Percentiles rank a stretch among this genome's conserved stretches.
phyloP scores from a whole-genome alignment of 2,797 vertebrate genomes.

The Sphaeramia orbicularis region DNA sequence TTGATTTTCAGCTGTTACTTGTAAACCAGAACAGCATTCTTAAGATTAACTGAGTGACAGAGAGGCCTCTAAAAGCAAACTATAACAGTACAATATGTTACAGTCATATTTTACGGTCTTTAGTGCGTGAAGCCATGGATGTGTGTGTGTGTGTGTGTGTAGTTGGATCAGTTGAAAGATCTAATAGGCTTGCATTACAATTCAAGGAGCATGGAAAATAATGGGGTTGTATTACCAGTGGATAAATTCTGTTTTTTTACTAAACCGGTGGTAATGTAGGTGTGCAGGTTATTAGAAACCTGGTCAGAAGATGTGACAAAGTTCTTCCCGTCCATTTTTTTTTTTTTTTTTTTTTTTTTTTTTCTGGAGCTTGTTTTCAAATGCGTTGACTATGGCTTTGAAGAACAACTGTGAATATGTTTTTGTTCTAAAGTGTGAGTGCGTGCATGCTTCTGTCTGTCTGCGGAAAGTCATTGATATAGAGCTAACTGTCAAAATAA shows the following conservation, averaged over 20 bases:
- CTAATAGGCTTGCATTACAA: conserved; percentile 59
- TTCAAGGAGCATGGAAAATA: conserved; percentile 59
- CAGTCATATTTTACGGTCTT: conserved; percentile 75
- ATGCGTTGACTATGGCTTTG: conserved; percentile 33
- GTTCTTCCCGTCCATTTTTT: conserved; percentile 7
- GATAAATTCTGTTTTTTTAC: conserved; percentile 64
- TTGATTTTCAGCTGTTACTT: conserved; percentile 71
- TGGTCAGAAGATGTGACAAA: conserved; percentile 7
- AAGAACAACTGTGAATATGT: conserved; percentile 35
- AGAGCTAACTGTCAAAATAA: conserved; percentile 80
- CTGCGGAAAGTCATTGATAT: conserved; percentile 70
- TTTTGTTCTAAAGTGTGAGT: conserved; percentile 48
- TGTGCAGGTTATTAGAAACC: conserved; percentile 43
- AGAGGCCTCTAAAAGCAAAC: conserved; percentile 74
- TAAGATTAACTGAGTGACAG: conserved; percentile 74
- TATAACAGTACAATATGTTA: conserved; percentile 69
- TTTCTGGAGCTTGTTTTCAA: conserved; percentile 24
- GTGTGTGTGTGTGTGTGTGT: conserved; percentile 54
- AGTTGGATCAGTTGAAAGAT: conserved; percentile 53
- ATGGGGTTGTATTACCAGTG: conserved; percentile 67
- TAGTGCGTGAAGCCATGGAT: conserved; percentile 45
- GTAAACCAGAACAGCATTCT: conserved; percentile 73
- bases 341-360: background rate
- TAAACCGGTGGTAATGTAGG: conserved; percentile 60
- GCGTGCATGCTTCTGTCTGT: conserved; percentile 26